Evolutionary conservation across 2,888 invertebrate genomes (phyloP).

Genomic region (Epiblema foenella): DNA sequence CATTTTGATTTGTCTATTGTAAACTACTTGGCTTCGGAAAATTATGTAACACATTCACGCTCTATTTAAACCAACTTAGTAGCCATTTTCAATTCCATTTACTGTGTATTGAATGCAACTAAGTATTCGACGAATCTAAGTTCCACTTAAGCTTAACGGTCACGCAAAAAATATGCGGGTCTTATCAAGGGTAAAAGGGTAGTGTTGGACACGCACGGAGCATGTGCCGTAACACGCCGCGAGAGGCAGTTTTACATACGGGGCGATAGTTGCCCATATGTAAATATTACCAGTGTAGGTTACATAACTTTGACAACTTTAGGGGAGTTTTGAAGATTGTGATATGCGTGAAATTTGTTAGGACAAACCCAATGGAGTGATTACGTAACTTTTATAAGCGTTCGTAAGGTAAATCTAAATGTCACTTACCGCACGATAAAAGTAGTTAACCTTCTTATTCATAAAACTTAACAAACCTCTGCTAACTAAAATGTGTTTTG

Average conservation of each 20-base stretch:
- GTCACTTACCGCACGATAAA: too few relatives aligned
- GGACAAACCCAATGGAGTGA: background rate
- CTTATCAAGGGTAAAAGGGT: conserved; percentile 41
- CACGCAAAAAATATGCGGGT: conserved; percentile 38
- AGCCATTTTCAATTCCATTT: background rate
- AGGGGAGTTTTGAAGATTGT: background rate
- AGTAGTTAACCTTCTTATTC: too few relatives aligned
- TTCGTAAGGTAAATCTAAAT: too few relatives aligned
- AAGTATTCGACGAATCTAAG: conserved; percentile 12
- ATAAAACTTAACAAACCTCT: too few relatives aligned
- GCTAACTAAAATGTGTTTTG: too few relatives aligned
- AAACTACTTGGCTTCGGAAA: background rate
- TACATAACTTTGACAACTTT: background rate
- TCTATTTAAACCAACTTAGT: background rate
- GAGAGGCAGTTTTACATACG: conserved; percentile 24
- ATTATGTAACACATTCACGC: background rate
- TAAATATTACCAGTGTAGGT: background rate
- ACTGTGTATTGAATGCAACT: background rate
- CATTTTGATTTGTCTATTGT: too few relatives aligned
- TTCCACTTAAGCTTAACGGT: conserved; percentile 28
- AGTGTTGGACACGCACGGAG: conserved; percentile 26
- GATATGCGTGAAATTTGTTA: background rate
- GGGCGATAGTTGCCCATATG: conserved; percentile 11
- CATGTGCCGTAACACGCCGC: conserved; percentile 20
- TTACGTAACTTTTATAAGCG: too few relatives aligned